Evolutionary conservation across 1,140 invertebrate species (phyloP), one percentile per base, ranked within the genome.

Genomic region (Holotrichia oblita): DNA sequence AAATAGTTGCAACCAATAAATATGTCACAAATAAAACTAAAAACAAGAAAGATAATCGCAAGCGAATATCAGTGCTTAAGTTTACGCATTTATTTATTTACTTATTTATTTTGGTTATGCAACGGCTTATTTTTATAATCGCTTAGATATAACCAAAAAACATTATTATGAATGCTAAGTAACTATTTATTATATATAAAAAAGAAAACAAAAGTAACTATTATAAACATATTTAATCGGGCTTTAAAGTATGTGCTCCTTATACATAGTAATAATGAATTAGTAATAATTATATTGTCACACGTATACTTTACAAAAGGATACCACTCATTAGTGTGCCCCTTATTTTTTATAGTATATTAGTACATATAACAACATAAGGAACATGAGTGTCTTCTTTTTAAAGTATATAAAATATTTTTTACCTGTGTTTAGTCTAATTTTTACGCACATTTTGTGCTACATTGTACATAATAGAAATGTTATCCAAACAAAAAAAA

Each of bases 291-390:
- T 61, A 55, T 44, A 75, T 61, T 61, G 27, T 8, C 27, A 48
- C 14, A 22, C 17, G 48, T 24, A 77, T 59, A 48, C 42, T 41
- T 75, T 41, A 75, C 20, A 75, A 75, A 75, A 75, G 73, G n/a
- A 75, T 41, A 20, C 40, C 73, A 69, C 77, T 78, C 77, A 78
- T 69, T 72, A 41, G 14, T 78, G 61, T 72, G 69, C 14, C 61
- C 76, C 77, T 78, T 78, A 78, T 78, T 78, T 78, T 78, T 72
- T 78, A 78, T 78, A 72, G 20, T 34, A 69, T 69, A 69, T 9
- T 27, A 17, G 14, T 55, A 17, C 48, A n/a, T 55, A 17, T 55
- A 27, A 69, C 22, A 69, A 69, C 77, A 78, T 78, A 78, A 78
- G 61, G 77, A 61, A 78, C 69, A 41, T 78, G 77, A 78, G 77